Evolutionary conservation across 2,888 invertebrate genomes (phyloP), one percentile per base, ranked within the genome.

Genomic region (Drosophila engyochracea): DNA sequence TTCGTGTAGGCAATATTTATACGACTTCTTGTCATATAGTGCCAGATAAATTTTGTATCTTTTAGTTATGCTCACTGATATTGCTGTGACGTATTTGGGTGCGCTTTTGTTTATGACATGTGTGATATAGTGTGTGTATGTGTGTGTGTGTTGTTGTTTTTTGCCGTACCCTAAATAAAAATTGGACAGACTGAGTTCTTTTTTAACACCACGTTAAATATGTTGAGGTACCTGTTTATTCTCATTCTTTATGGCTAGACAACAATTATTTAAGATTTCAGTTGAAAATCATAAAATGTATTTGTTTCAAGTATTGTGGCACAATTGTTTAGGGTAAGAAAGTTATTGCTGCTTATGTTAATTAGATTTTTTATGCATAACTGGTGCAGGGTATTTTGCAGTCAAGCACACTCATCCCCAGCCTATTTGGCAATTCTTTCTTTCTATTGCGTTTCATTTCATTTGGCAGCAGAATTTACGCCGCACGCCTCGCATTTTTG

Each of bases 391-490:
- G 79, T 69, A 47, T 52, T 14, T 30, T 6, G 1, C 7, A 37
- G 61, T 74, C 47, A 19, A 9, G n/a, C 41, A 14, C 3, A 10
- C 16, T 10, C 30, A 6, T 0, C 16, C 4, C 0, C 9, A 3
- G 35, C 14, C 49, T 3, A 25, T 33, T 39, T 19, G 28, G 19
- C 10, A 10, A 33, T 65, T 74, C 67, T 64, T 70, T 47, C 16
- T 12, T 39, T 73, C 61, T 70, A 59, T 82, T 79, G 75, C 82
- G 74, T 84, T 84, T 82, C 74, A 79, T 83, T 84, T 84, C 66
- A 68, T 76, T 74, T 83, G 79, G 70, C 71, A 73, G 70, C 76
- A 84, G 74, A 89, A 83, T 79, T 79, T 81, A 74, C 59, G 67
- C 54, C 54, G 31, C 37, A 53, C 57, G 55, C 19, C 25, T 33